These are phyloP conservation scores for Papilio machaon DNA, from an alignment of 1,140 invertebrate genomes.

Conservation along the genomic window DNA sequence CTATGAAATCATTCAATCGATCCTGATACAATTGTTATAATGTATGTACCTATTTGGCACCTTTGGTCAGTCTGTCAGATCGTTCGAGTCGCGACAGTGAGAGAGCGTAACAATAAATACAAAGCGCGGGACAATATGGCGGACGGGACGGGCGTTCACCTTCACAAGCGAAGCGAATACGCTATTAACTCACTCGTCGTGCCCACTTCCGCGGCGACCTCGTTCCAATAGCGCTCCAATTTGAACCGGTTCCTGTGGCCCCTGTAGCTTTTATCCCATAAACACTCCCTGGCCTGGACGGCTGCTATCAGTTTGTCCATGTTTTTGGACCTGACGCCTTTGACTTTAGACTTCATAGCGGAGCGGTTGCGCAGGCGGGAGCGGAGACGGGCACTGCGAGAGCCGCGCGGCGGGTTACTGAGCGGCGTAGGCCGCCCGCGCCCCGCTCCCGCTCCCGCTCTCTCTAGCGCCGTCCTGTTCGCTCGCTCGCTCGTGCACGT, in stretches of 20 bases:
- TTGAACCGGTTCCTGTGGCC: slow-evolving; percentile 76
- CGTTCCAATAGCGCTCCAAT: slow-evolving; percentile 77
- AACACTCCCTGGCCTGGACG: slow-evolving; percentile 73
- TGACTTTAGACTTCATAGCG: slow-evolving; percentile 68
- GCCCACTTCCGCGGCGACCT: slow-evolving; percentile 75
- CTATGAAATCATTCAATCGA: not conserved
- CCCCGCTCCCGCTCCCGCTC: slow-evolving; percentile 60
- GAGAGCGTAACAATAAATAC: slow-evolving; percentile 34
- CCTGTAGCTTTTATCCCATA: slow-evolving; percentile 77
- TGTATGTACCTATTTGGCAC: too few species aligned
- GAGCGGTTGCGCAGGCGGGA: slow-evolving; percentile 64
- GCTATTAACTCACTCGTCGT: slow-evolving; percentile 71
- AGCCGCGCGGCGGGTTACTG: slow-evolving; percentile 60
- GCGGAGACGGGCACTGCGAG: slow-evolving; percentile 56
- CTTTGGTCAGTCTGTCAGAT: not conserved
- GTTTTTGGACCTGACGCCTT: slow-evolving; percentile 66
- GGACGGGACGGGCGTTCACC: slow-evolving; percentile 59
- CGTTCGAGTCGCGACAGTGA: not conserved
- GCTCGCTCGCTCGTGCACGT: slow-evolving; percentile 44
- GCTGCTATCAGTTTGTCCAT: slow-evolving; percentile 77
- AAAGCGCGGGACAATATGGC: slow-evolving; percentile 47
- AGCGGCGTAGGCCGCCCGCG: slow-evolving; percentile 47
- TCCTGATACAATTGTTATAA: not conserved
- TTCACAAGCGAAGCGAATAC: slow-evolving; percentile 42
- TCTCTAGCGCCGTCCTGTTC: slow-evolving; percentile 52